Evolutionary conservation across 2,797 vertebrate species (phyloP).

Genomic region (Balearica regulorum): DNA sequence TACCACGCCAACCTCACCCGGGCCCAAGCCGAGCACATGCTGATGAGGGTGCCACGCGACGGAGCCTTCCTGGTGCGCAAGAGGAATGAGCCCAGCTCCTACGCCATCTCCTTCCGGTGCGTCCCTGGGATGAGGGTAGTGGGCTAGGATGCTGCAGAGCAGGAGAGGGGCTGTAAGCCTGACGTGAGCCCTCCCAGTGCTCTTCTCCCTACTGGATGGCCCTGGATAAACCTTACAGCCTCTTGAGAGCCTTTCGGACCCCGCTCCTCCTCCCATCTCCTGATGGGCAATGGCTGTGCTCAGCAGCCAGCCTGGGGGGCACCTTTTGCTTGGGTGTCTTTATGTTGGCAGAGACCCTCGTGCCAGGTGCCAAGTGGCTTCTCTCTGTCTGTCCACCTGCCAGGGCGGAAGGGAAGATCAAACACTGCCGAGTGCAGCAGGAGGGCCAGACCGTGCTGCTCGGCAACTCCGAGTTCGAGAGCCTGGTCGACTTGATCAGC

Average conservation of each 20-base stretch:
- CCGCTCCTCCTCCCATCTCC: background rate
- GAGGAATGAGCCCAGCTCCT: conserved; percentile 91
- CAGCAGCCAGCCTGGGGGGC: accelerated
- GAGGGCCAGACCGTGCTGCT: conserved; percentile 93
- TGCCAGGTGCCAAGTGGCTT: background rate
- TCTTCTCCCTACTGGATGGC: background rate
- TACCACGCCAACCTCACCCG: conserved; percentile 94
- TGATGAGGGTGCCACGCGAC: conserved; percentile 96
- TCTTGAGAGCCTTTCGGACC: background rate
- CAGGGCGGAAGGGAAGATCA: conserved; percentile 98
- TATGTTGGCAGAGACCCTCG: background rate
- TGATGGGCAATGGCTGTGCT: background rate
- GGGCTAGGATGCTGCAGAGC: background rate
- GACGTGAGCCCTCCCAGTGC: background rate
- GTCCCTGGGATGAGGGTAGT: background rate
- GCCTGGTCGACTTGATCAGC: conserved; percentile 95
- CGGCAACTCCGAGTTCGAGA: conserved; percentile 96
- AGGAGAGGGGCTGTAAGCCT: background rate
- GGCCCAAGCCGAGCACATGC: conserved; percentile 94
- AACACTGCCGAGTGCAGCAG: conserved; percentile 96
- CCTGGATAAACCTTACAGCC: background rate
- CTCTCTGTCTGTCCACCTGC: background rate
- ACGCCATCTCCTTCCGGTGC: conserved; percentile 97
- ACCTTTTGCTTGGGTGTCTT: background rate
- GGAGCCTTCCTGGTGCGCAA: conserved; percentile 97